These are phyloP conservation scores for Danaus melanippus DNA, from an alignment of 1,140 invertebrate species.

Conservation along the genomic window DNA sequence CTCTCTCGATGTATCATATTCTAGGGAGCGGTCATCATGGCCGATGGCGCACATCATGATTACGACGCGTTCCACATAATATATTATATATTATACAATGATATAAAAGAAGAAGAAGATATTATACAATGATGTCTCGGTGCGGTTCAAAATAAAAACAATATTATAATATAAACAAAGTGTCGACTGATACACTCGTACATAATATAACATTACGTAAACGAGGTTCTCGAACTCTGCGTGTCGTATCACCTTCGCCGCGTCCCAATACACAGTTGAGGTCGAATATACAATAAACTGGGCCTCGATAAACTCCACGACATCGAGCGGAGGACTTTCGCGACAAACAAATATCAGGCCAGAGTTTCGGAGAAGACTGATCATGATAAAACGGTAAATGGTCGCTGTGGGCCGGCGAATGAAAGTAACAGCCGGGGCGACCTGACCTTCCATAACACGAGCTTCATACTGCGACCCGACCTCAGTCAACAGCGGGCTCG, in stretches of 20 bases:
- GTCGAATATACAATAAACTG: slow-evolving; percentile 59
- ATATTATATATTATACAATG: no score
- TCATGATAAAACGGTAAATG: background rate
- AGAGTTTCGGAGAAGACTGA: background rate
- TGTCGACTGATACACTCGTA: no score
- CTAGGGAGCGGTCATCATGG: no score
- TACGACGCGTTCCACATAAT: no score
- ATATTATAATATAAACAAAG: no score
- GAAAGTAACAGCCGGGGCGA: background rate
- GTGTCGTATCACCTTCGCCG: slow-evolving; percentile 51
- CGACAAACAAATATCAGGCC: slow-evolving; percentile 7
- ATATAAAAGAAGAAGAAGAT: no score
- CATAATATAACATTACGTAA: slow-evolving; percentile 41
- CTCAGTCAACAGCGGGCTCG: slow-evolving; percentile 38
- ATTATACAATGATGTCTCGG: no score
- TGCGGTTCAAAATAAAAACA: no score
- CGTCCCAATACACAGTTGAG: slow-evolving; percentile 63
- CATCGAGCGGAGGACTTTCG: slow-evolving; percentile 53
- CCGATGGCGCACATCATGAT: no score
- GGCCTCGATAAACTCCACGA: slow-evolving; percentile 51
- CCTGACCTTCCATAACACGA: slow-evolving; percentile 55
- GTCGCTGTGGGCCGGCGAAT: background rate
- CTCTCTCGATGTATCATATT: no score
- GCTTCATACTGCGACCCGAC: slow-evolving; percentile 27
- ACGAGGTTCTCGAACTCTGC: slow-evolving; percentile 57